Conservation (phyloP, 2,888 invertebrate species). For the Tinea trinotella region DNA sequence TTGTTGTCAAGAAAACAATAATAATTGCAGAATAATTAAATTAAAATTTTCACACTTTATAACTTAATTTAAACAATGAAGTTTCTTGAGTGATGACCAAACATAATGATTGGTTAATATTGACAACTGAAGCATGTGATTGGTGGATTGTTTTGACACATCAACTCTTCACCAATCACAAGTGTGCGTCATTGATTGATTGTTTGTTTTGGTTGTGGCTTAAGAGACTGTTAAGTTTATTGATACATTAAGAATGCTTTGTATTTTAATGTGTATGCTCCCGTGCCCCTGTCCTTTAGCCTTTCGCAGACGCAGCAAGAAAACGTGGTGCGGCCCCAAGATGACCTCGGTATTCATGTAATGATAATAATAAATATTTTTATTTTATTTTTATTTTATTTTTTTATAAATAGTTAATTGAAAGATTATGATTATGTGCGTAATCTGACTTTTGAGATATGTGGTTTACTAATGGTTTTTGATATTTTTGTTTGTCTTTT, state of each 20-base stretch:
- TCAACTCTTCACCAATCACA: no score
- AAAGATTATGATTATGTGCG: slow-evolving; percentile 68
- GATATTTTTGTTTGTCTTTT: neutral
- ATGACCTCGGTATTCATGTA: slow-evolving; percentile 51
- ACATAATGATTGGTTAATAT: no score
- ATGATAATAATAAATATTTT: slow-evolving; percentile 59
- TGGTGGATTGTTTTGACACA: no score
- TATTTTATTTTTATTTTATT: slow-evolving; percentile 53
- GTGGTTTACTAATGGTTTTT: neutral
- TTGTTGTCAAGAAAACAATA: no score
- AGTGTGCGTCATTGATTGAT: no score
- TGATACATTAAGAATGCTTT: neutral
- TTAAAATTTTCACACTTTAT: no score
- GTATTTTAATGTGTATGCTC: neutral
- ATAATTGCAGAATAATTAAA: no score
- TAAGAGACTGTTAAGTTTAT: no score
- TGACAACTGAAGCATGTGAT: no score
- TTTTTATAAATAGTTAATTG: slow-evolving; percentile 55
- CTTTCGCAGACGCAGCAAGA: slow-evolving; percentile 46
- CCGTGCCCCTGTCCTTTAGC: slow-evolving; percentile 39
- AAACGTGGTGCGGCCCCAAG: slow-evolving; percentile 27
- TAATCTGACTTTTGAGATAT: slow-evolving; percentile 38
- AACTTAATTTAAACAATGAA: no score
- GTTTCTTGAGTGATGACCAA: no score
- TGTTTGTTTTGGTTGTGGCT: no score